These are phyloP conservation scores for Nudaria mundana DNA, from an alignment of 2,888 invertebrate genomes.

Conservation along the genomic window DNA sequence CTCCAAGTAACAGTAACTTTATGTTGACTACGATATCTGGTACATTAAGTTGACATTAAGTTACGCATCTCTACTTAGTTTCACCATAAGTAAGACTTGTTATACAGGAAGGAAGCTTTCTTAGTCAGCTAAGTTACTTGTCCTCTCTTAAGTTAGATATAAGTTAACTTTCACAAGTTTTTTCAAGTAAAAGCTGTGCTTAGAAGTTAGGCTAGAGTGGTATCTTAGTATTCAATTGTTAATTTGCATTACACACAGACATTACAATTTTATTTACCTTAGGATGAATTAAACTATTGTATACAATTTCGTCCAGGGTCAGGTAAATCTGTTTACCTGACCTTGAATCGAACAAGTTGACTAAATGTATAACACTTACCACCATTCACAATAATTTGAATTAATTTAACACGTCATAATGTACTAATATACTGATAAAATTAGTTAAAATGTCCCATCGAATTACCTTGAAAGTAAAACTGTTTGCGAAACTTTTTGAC, in stretches of 20 bases:
- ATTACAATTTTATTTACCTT: no score
- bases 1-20: slow-evolving; percentile 24
- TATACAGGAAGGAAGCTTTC: slow-evolving; percentile 25
- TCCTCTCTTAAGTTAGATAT: not conserved
- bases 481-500: no score
- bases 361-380: not conserved
- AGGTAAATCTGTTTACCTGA: no score
- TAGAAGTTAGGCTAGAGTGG: no score
- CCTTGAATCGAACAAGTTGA: not conserved
- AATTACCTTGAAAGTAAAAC: slow-evolving; percentile 28
- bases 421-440: no score
- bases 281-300: no score
- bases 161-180: not conserved
- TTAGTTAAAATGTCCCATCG: slow-evolving; percentile 10
- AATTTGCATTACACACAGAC: no score
- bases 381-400: no score
- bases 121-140: not conserved
- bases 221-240: no score
- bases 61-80: slow-evolving; percentile 2
- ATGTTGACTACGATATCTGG: slow-evolving; percentile 17
- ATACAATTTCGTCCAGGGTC: no score
- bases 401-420: no score
- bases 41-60: slow-evolving; percentile 22
- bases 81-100: slow-evolving; percentile 5
- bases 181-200: not conserved